Conservation (phyloP, 37 sponge, comb jelly and placozoan genomes). For the Ephydatia muelleri region DNA sequence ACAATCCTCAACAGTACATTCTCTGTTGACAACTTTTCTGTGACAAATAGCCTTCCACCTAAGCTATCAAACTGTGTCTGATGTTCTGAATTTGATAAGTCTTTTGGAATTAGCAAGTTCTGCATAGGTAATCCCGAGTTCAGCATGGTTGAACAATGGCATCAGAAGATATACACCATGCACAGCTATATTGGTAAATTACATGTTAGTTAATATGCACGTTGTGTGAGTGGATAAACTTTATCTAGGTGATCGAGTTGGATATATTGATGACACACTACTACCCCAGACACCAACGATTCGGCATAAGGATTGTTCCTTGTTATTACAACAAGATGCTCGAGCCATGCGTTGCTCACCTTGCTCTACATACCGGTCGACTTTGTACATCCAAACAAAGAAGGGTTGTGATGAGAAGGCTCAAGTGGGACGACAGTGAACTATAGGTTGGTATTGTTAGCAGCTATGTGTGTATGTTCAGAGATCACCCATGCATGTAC, state of each 20-base stretch:
- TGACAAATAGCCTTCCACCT: constrained; percentile 1
- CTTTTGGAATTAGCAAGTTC: neutral
- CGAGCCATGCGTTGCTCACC: too few species aligned
- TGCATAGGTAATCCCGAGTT: neutral
- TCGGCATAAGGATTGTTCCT: too few species aligned
- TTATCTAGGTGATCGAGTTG: neutral
- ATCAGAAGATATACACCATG: neutral
- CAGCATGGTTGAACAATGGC: neutral
- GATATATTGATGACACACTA: too few species aligned
- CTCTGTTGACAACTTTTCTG: neutral
- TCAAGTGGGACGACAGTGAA: too few species aligned
- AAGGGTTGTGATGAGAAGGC: too few species aligned
- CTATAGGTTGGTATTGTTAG: too few species aligned
- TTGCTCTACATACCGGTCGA: too few species aligned
- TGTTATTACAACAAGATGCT: too few species aligned
- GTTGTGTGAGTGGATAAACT: neutral
- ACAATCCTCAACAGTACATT: constrained; percentile 1
- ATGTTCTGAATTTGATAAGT: constrained; percentile 1
- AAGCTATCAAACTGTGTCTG: neutral
- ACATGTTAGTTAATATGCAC: neutral
- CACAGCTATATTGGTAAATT: neutral
- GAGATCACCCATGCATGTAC: too few species aligned
- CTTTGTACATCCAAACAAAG: too few species aligned
- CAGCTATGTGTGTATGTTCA: too few species aligned
- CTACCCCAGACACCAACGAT: too few species aligned